Base-by-base conservation (phyloP, 2,888 invertebrate genomes). In the Callyntrura sp. region DNA sequence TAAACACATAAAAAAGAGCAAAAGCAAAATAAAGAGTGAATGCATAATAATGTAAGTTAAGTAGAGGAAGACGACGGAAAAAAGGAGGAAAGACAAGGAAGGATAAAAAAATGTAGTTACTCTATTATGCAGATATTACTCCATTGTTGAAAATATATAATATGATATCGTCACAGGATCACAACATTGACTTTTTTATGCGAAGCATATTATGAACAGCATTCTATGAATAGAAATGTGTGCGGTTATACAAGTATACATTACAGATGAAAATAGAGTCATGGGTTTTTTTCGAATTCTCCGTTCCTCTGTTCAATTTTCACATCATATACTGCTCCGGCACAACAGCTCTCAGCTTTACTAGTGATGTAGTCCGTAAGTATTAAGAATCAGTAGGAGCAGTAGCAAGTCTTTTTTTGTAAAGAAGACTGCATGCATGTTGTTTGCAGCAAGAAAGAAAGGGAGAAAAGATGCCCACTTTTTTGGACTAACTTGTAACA, bases 211-310 rank as follows among this genome's bases (percentile, higher is more conserved):
- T 55, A 73, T 78, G 51, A 48, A 5, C 55, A 55, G n/a, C 76
- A 78, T 78, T 51, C 76, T 73, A 35, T 85, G 73, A 85, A 76
- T 85, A 60, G 85, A 73, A 85, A 85, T 76, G 51, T 78, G 76
- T 78, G 68, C 20, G 57, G 51, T 83, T 68, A 17, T 35, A 68
- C 12, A 28, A 0, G 17, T 65, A n/a, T 4, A 6, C 35, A 35
- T 35, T 28, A 12, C 48, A 23, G 62, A 12, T 14, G 73, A 28
- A 78, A 23, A 57, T 55, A 84, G 70, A 70, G 68, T 70, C 68
- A 70, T 35, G 35, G 70, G 70, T 84, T 84, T 55, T 83, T 35
- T 35, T 35, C 6, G 35, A 6, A 35, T 35, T 35, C 35, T 35
- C 55, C 12, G 17, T 55, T 55, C 68, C 20, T 84, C 35, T 11